Evolutionary conservation across 2,888 invertebrate genomes (phyloP).

Genomic region (Plebejus argus): DNA sequence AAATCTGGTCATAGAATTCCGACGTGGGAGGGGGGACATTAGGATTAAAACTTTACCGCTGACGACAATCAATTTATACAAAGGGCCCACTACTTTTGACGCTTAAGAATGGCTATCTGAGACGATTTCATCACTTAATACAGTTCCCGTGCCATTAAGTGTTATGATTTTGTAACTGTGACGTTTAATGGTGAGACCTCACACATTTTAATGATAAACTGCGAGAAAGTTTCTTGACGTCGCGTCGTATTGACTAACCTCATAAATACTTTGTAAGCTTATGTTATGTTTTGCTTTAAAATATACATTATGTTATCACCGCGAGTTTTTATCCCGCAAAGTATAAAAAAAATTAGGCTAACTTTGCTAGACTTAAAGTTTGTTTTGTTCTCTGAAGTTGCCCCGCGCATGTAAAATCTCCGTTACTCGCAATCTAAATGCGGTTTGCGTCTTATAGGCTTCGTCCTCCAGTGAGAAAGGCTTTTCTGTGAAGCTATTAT

Average conservation of each 20-base stretch:
- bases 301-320: too few species aligned
- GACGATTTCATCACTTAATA: not conserved
- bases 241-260: too few species aligned
- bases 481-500: conserved; percentile 53
- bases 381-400: not conserved
- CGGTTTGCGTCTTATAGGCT: not conserved
- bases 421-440: not conserved
- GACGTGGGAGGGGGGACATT: not conserved
- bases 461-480: conserved; percentile 30
- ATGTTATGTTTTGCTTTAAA: not conserved
- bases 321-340: not conserved
- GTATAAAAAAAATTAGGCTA: too few species aligned
- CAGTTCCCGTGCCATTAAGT: not conserved
- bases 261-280: too few species aligned
- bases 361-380: not conserved
- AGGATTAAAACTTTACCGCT: conserved; percentile 4
- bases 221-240: conserved; percentile 18
- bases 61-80: conserved; percentile 6
- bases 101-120: not conserved
- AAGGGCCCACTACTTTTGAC: conserved; percentile 13
- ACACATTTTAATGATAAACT: not conserved
- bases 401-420: not conserved
- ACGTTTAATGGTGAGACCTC: not conserved
- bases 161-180: not conserved
- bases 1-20: conserved; percentile 9